A percentile compares a stretch with the other conserved stretches of the same genome.
phyloP scores from a whole-genome alignment of 1,140 invertebrate species.

The Tribolium madens region DNA sequence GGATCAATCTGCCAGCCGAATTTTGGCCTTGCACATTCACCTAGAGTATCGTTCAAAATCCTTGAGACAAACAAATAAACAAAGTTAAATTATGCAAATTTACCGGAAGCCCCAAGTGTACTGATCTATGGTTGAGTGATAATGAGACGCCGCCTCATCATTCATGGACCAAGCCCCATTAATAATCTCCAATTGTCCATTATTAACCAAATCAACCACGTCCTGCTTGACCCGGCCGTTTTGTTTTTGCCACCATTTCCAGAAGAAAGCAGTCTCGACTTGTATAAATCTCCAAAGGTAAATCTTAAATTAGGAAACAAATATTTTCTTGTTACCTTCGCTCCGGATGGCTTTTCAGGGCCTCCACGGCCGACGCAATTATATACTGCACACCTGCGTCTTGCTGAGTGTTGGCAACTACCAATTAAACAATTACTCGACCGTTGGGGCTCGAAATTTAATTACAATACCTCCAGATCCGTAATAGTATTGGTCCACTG shows the following conservation, averaged over 20 bases:
- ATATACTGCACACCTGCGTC: conserved; percentile 46
- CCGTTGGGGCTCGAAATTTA: neutral
- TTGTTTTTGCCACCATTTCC: conserved; percentile 77
- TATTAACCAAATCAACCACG: conserved; percentile 66
- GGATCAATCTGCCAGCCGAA: conserved; percentile 82
- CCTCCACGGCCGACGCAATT: conserved; percentile 23
- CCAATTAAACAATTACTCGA: neutral
- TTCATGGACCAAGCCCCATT: conserved; percentile 82
- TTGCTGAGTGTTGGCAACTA: conserved; percentile 26
- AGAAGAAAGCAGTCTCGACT: conserved; percentile 67
- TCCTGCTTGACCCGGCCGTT: conserved; percentile 66
- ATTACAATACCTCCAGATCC: conserved; percentile 4
- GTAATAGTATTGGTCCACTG: conserved; percentile 86
- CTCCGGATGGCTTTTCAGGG: conserved; percentile 44
- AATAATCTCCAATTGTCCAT: conserved; percentile 81
- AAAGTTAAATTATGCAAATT: conserved; percentile 2
- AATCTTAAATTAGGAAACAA: neutral
- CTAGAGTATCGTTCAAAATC: conserved; percentile 70
- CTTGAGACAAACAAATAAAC: neutral
- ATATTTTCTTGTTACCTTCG: conserved; percentile 32
- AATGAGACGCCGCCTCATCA: conserved; percentile 85
- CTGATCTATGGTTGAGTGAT: conserved; percentile 87
- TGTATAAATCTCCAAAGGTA: conserved; percentile 57
- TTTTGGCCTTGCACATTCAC: conserved; percentile 73
- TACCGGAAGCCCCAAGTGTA: conserved; percentile 75